Conservation (phyloP, 2,797 vertebrate genomes). For the Coregonus ussuriensis region DNA sequence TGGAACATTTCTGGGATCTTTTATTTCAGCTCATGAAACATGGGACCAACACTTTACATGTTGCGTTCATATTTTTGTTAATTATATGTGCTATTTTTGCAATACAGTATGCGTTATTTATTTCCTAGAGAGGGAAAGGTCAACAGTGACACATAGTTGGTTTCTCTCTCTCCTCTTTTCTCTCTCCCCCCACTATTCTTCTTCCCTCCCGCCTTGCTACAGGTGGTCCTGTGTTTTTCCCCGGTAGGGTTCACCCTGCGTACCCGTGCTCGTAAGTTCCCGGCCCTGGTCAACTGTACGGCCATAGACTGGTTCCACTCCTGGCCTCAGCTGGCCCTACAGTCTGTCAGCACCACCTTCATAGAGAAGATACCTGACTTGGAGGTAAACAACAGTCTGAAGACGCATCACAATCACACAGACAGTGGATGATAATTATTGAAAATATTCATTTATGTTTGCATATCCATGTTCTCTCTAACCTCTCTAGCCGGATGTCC, state of each 20-base stretch:
- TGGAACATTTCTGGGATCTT: too few relatives aligned
- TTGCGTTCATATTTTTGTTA: too few relatives aligned
- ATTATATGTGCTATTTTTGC: neutral
- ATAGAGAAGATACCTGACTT: constrained; percentile 75
- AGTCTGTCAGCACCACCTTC: constrained; percentile 75
- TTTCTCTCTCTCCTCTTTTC: neutral
- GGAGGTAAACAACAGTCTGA: constrained; percentile 63
- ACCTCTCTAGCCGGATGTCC: too few relatives aligned
- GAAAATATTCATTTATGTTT: too few relatives aligned
- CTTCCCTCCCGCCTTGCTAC: constrained; percentile 14
- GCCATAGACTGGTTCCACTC: constrained; percentile 73
- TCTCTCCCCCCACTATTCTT: neutral
- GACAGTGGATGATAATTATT: too few relatives aligned
- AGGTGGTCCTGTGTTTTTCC: constrained; percentile 81
- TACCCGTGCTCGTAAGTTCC: constrained; percentile 74
- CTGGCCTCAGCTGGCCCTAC: constrained; percentile 70
- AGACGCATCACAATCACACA: too few relatives aligned
- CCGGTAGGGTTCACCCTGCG: constrained; percentile 77
- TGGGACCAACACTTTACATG: too few relatives aligned
- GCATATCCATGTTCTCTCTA: too few relatives aligned
- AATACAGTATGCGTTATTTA: neutral
- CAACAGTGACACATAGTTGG: neutral
- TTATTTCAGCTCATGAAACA: too few relatives aligned
- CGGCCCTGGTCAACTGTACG: constrained; percentile 74
- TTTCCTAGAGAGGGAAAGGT: neutral